Evolutionary conservation across 1,140 invertebrate genomes (phyloP), one percentile per base, ranked within the genome.

Genomic region (Ctenoplectra terminalis): DNA sequence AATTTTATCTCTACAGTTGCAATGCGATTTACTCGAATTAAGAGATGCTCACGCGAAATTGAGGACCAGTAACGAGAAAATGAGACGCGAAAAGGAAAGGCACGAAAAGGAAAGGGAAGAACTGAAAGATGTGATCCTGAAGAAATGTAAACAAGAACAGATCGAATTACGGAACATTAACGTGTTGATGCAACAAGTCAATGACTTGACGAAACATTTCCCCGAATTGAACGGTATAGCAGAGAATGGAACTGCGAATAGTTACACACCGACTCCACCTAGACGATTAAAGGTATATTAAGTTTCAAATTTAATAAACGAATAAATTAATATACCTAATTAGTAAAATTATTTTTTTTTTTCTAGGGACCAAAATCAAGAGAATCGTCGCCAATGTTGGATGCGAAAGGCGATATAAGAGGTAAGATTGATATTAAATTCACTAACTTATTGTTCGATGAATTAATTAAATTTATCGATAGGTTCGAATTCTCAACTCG

Each of bases 1-100:
- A 50, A 58, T 79, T 58, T 81, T 37, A 46, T 73, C 83, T 78
- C 56, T 79, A 9, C 95, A 98, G 94, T 91, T 98, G 26, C 98
- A 98, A 92, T 97, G 96, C 88, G 98, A 98, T 94, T 91, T 98
- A 46, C 92, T 98, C 37, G 98, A 99, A 92, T 92, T 98, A 40
- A 94, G 98, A 26, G 98, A 98, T 92, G 98, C 98, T 31, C 98
- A 98, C 91, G 98, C 98, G 9, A 98, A 98, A 92, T 92, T 99
- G 64, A 94, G 98, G 56, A 98, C 97, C n/a, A 97, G 98, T 56
- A 98, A 98, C 90, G 98, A 98, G 85, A 98, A 98, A 90, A 94
- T 98, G 79, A 94, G 97, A 61, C 94, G 97, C 54, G 98, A 99
- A 91, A 97, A 97, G 82, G 97, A 98, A 89, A 95, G 96, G 5